Evolutionary conservation across 2,888 invertebrate species (phyloP), one percentile per base, ranked within the genome.

Genomic region (Pardosa pseudoannulata): DNA sequence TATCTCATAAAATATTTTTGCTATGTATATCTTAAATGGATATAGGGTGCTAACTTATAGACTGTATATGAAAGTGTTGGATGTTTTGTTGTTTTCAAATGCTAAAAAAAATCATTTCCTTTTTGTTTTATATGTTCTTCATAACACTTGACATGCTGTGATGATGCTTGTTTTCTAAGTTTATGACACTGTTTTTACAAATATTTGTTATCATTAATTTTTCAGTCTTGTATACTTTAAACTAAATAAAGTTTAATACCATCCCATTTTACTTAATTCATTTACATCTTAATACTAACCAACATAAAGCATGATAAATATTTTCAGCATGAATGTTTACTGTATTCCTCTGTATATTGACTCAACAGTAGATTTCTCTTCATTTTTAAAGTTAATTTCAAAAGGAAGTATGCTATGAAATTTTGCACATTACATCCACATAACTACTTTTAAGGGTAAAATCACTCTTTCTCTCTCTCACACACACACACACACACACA

Each of bases 131-230:
- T 56, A 3, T 56, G 56, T 16, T 23, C 1, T 56, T 19, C 16
- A 23, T 56, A 56, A 56, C 56, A 56, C 39, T n/a, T 68, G n/a
- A 19, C 73, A 28, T 74, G 67, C 80, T 80, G 80, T 80, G 80
- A 80, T 80, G 80, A 68, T 74, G 73, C 73, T 74, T 68, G 80
- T 23, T 39, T 72, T 72, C 23, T 16, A 39, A 27, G 46, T 46
- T 46, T 46, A 46, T 46, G 46, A 46, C 46, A 56, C 56, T 23
- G 56, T 56, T 56, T 9, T 46, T 19, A 23, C 2, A 56, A 56
- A n/a, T 56, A 46, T 46, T 23, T 56, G 56, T 56, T 46, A 56
- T 23, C 56, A 56, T 56, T 56, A 56, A 56, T 56, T 3, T 46
- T 56, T 56, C 23, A 23, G 23, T 23, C 11, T 46, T 13, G 46